A percentile compares a stretch with the other conserved stretches of the same genome.
Evolutionary conservation across 2,113 vertebrate genomes (phyloP).

Genomic region (Cettia cetti): DNA sequence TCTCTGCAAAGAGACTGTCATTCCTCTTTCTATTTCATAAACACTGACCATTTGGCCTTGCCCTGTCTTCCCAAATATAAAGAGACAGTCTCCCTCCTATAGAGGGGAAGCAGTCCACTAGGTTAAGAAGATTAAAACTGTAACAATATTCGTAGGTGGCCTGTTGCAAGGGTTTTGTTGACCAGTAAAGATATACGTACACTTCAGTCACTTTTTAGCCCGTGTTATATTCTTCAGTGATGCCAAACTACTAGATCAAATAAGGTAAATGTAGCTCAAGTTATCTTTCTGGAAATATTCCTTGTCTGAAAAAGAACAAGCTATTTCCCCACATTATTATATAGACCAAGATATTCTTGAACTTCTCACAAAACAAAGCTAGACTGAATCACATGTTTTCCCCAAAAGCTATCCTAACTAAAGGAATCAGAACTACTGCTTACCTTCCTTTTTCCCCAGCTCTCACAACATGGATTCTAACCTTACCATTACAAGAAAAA

Average conservation of each 20-base stretch:
- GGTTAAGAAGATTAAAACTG: background rate
- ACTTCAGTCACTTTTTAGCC: background rate
- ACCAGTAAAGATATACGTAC: background rate
- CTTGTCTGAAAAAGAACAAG: background rate
- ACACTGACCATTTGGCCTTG: constrained; percentile 25
- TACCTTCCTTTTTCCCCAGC: background rate
- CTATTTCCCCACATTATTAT: background rate
- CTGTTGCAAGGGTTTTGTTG: background rate
- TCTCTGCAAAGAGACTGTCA: constrained; percentile 21
- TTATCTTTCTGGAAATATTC: background rate
- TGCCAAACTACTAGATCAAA: background rate
- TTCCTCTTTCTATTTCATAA: constrained; percentile 61
- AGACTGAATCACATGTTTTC: background rate
- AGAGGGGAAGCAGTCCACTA: background rate
- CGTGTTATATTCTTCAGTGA: background rate
- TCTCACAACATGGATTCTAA: background rate
- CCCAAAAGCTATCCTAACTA: background rate
- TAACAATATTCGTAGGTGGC: background rate
- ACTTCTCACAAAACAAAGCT: background rate
- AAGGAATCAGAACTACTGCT: background rate
- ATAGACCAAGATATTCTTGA: background rate
- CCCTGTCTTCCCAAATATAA: constrained; percentile 7
- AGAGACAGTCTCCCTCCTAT: constrained; percentile 12
- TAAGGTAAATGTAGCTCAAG: background rate
- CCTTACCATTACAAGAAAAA: background rate